Evolutionary conservation across 2,797 vertebrate species (phyloP), one percentile per base, ranked within the genome.

Genomic region (Perodicticus potto): DNA sequence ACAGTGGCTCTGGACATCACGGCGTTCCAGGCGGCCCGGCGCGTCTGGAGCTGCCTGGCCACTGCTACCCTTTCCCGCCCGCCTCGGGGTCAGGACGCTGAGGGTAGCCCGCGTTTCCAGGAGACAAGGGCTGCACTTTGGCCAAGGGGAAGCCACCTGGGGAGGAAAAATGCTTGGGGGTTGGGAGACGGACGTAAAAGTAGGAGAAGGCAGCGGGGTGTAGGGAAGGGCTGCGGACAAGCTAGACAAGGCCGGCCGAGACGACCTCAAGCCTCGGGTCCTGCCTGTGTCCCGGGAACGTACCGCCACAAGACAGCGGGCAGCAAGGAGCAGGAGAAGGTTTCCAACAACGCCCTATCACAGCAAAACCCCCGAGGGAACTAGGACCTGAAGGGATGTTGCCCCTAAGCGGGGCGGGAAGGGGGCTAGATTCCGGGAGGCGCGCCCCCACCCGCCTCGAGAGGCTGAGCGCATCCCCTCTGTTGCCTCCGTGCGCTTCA

Each of bases 211-310:
- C 59, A 3, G 29, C 53, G 61, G 53, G 61, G 84, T 29, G 19
- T 17, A 43, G 81, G 80, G 74, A 94, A 49, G 25, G 80, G 78
- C 91, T 63, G 67, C 40, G 76, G 93, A 40, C 86, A 4, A 55
- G 76, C 69, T 57, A 61, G 88, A 49, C 80, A 5, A 92, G 43
- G 29, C 49, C 9, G 69, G 45, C 72, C 3, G 19, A 69, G 69
- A 29, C 45, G 29, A 40, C 91, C 89, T 77, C 94, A 37, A 25
- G 76, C 20, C 49, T 22, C 67, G 59, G 61, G 92, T 86, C 89
- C 89, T 73, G 83, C 91, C 81, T 95, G 94, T 96, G 96, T 93
- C 87, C 92, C 12, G 70, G 67, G 59, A 77, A 84, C 65, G 53
- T 77, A 8, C 17, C 17, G 45, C 74, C 61, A 27, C 2, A 43